Percentiles rank a stretch among this genome's conserved stretches.
Evolutionary conservation across 2,888 invertebrate species (phyloP).

Genomic region (Deilephila porcellus): DNA sequence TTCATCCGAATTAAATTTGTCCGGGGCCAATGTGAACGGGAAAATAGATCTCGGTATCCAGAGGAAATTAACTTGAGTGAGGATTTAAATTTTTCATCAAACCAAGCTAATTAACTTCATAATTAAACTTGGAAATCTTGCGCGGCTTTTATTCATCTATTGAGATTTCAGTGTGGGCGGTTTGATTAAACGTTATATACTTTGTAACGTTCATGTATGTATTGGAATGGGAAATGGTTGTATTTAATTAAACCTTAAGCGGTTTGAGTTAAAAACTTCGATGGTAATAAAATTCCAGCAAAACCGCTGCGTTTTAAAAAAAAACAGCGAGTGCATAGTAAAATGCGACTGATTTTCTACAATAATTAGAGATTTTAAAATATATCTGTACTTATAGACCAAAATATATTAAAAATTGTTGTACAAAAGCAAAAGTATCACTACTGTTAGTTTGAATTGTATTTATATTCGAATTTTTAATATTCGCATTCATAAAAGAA

Average conservation of each 20-base stretch:
- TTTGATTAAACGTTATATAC: constrained; percentile 40
- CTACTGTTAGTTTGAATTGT: too few species aligned
- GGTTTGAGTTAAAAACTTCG: neutral
- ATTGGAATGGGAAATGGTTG: constrained; percentile 13
- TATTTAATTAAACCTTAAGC: constrained; percentile 12
- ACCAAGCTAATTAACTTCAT: constrained; percentile 80
- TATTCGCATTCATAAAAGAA: too few species aligned
- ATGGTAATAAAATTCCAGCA: neutral
- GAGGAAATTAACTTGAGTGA: constrained; percentile 78
- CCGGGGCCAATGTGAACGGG: constrained; percentile 64
- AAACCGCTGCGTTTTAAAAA: neutral
- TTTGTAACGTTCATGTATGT: constrained; percentile 1
- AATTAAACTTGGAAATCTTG: constrained; percentile 76
- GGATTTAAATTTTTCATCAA: constrained; percentile 81
- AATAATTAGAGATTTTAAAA: too few species aligned
- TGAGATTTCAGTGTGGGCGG: constrained; percentile 55
- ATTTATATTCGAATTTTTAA: too few species aligned
- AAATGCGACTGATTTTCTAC: too few species aligned
- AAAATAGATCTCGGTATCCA: constrained; percentile 68
- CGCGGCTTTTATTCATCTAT: constrained; percentile 68
- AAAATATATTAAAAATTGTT: too few species aligned
- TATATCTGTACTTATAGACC: too few species aligned
- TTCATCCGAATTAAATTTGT: constrained; percentile 65
- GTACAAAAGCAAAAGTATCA: too few species aligned
- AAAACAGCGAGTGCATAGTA: neutral